A percentile compares a stretch with the other conserved stretches of the same genome.
These are phyloP conservation scores for Glareola pratincola DNA, from an alignment of 2,113 vertebrate species.

Conservation along the genomic window DNA sequence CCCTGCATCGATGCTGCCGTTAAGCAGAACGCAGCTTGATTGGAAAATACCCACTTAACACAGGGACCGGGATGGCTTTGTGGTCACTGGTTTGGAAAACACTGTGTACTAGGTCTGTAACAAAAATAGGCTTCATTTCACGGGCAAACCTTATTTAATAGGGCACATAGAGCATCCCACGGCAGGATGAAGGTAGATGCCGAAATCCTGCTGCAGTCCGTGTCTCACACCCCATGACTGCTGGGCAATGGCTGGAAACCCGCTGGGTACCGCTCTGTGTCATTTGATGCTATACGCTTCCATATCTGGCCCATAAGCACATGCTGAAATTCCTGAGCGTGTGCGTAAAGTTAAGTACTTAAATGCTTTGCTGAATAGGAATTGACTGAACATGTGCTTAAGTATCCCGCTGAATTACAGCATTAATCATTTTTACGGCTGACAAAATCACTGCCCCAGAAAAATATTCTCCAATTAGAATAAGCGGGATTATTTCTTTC, in stretches of 20 bases:
- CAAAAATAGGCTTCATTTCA: background rate
- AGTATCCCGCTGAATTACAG: constrained; percentile 58
- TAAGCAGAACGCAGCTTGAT: fast-evolving
- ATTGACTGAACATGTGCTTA: constrained; percentile 71
- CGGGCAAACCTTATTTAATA: background rate
- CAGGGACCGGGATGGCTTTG: background rate
- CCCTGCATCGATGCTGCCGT: background rate
- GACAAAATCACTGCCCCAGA: constrained; percentile 67
- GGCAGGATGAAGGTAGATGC: background rate
- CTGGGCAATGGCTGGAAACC: background rate
- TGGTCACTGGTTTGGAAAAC: background rate
- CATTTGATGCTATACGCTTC: background rate
- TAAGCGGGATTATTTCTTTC: constrained; percentile 60
- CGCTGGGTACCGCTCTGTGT: background rate
- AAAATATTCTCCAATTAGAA: constrained; percentile 71
- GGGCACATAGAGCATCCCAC: background rate
- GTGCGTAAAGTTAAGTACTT: constrained; percentile 62
- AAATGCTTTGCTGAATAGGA: constrained; percentile 64
- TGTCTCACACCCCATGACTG: background rate
- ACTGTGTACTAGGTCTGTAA: background rate
- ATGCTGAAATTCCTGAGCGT: constrained; percentile 49
- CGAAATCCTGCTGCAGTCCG: background rate
- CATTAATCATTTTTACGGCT: constrained; percentile 70
- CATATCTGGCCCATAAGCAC: background rate
- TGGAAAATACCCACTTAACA: background rate